Conservation (phyloP, 2,888 invertebrate genomes). For the Boloria selene region DNA sequence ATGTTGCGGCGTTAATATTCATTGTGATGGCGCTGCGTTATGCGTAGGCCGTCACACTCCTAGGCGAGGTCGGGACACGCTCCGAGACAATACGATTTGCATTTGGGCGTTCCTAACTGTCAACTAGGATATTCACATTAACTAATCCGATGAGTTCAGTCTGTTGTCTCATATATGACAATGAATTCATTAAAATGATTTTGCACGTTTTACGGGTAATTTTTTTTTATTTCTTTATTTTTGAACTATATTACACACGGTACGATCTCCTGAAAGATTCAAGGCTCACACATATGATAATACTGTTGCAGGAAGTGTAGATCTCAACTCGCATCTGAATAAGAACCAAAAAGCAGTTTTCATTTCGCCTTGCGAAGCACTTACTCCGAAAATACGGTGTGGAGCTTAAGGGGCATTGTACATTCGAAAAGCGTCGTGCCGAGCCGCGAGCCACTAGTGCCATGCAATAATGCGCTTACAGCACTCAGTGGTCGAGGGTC, state of each 20-base stretch:
- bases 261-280: conserved; percentile 41
- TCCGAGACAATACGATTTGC: conserved; percentile 80
- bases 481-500: conserved; percentile 64
- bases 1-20: conserved; percentile 73
- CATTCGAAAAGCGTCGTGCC: conserved; percentile 67
- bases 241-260: conserved; percentile 44
- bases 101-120: conserved; percentile 77
- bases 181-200: conserved; percentile 27
- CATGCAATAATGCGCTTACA: conserved; percentile 78
- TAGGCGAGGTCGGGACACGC: conserved; percentile 67
- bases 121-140: conserved; percentile 78
- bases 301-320: conserved; percentile 56
- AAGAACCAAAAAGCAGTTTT: conserved; percentile 66
- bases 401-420: conserved; percentile 73
- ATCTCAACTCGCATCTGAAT: conserved; percentile 54
- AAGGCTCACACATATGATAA: conserved; percentile 55
- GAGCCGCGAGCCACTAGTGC: conserved; percentile 53
- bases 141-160: conserved; percentile 53
- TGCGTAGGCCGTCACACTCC: conserved; percentile 68
- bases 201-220: background rate
- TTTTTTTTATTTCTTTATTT: background rate
- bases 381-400: conserved; percentile 66
- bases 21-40: conserved; percentile 72
- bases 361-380: conserved; percentile 69
- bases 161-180: conserved; percentile 31